Conservation (phyloP, 2,797 vertebrate genomes). For the Coilia nasus region DNA sequence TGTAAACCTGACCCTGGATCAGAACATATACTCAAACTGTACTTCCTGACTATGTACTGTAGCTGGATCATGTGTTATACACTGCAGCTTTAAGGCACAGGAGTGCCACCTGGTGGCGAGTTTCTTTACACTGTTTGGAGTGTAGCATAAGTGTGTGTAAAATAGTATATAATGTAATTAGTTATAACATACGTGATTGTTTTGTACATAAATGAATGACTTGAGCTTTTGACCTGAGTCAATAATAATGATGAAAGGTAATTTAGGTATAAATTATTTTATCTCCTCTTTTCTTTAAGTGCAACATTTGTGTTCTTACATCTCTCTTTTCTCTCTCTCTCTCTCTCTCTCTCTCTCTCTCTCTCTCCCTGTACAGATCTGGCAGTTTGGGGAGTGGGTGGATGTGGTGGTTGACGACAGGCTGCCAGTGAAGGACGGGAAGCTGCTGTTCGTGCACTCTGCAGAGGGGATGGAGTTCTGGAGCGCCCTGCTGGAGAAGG, state of each 20-base stretch:
- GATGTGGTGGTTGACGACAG: slow-evolving; percentile 93
- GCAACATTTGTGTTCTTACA: background rate
- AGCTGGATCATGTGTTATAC: background rate
- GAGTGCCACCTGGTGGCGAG: background rate
- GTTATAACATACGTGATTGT: background rate
- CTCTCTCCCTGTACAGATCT: slow-evolving; percentile 78
- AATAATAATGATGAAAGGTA: background rate
- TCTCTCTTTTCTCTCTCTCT: background rate
- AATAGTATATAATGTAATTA: too few species aligned
- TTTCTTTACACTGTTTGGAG: background rate
- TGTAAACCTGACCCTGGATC: background rate
- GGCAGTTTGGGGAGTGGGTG: slow-evolving; percentile 96
- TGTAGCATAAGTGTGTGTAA: background rate
- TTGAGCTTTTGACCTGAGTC: slow-evolving; percentile 1
- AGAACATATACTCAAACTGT: background rate
- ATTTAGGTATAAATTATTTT: background rate
- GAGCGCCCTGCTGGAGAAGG: slow-evolving; percentile 95
- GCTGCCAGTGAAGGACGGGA: slow-evolving; percentile 86
- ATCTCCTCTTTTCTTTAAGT: background rate
- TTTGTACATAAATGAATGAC: slow-evolving; percentile 32
- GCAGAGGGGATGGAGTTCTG: slow-evolving; percentile 91
- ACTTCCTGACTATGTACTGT: background rate
- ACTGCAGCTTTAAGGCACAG: background rate
- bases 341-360: too few species aligned
- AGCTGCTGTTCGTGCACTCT: slow-evolving; percentile 94